Evolutionary conservation across 2,113 vertebrate genomes (phyloP).

Genomic region (Fregata magnificens): DNA sequence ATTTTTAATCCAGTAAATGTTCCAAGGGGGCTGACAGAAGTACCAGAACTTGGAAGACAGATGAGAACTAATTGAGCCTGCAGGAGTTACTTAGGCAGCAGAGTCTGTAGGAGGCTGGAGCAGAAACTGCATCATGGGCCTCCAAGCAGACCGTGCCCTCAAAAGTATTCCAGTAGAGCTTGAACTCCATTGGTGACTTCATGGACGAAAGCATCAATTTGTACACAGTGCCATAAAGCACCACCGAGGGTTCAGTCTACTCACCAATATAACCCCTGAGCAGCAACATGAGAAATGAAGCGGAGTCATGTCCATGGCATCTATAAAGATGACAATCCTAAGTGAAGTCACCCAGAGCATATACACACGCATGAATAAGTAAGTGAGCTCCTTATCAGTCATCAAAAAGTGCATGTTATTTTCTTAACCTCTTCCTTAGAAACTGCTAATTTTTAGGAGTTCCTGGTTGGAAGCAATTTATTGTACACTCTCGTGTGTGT

Average conservation of each 20-base stretch:
- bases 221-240: rapidly evolving
- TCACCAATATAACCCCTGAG: rapidly evolving
- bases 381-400: neutral
- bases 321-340: rapidly evolving
- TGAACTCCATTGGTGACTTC: rapidly evolving
- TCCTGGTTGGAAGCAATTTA: neutral
- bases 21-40: neutral
- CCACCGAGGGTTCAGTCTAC: rapidly evolving
- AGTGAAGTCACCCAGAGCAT: neutral
- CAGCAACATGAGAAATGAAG: rapidly evolving
- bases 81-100: no score
- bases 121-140: rapidly evolving
- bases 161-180: rapidly evolving
- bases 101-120: neutral
- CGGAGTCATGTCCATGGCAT: rapidly evolving
- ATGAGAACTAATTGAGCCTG: neutral
- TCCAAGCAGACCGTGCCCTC: neutral
- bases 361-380: rapidly evolving
- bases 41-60: no score
- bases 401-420: rapidly evolving
- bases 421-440: neutral
- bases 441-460: neutral
- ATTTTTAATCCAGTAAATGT: neutral
- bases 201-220: rapidly evolving
- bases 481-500: rapidly evolving